Percentiles rank a stretch among this genome's conserved stretches.
phyloP scores from a whole-genome alignment of 2,888 invertebrate species.

The Proisotoma minuta region DNA sequence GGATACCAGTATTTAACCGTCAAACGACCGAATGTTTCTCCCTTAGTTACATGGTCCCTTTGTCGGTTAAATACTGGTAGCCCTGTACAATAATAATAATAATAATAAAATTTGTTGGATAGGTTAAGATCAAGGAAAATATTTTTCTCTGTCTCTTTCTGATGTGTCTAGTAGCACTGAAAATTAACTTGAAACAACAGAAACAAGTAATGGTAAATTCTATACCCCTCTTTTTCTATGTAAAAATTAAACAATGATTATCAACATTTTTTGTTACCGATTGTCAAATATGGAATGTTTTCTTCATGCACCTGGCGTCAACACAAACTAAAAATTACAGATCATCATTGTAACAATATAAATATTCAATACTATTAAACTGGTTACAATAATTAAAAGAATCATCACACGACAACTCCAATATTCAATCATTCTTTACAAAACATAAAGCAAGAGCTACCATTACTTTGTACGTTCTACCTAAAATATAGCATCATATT shows the following conservation, averaged over 20 bases:
- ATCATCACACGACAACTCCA: not conserved
- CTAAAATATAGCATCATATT: not conserved
- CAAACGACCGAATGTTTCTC: too few species aligned
- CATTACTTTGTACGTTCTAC: slow-evolving; percentile 16
- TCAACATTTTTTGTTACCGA: slow-evolving; percentile 6
- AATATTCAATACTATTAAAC: not conserved
- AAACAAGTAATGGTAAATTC: not conserved
- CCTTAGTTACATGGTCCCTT: too few species aligned
- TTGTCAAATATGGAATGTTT: slow-evolving; percentile 15
- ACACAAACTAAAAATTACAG: slow-evolving; percentile 6
- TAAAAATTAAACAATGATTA: slow-evolving; percentile 14
- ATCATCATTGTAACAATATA: slow-evolving; percentile 13
- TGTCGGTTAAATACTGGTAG: too few species aligned
- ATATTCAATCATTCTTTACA: slow-evolving; percentile 4
- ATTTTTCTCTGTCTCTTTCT: not conserved
- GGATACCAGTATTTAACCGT: too few species aligned
- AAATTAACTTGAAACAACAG: slow-evolving; percentile 3
- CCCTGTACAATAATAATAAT: not conserved
- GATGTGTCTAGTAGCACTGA: slow-evolving; percentile 5
- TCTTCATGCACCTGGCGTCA: slow-evolving; percentile 1
- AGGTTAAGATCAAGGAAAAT: too few species aligned
- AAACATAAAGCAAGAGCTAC: slow-evolving; percentile 16
- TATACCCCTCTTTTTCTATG: slow-evolving; percentile 6
- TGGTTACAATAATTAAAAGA: not conserved
- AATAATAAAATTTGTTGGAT: not conserved